Percentiles rank a stretch among this genome's conserved stretches.
phyloP scores from a whole-genome alignment of 2,797 vertebrate genomes.

The Bradypodion pumilum region DNA sequence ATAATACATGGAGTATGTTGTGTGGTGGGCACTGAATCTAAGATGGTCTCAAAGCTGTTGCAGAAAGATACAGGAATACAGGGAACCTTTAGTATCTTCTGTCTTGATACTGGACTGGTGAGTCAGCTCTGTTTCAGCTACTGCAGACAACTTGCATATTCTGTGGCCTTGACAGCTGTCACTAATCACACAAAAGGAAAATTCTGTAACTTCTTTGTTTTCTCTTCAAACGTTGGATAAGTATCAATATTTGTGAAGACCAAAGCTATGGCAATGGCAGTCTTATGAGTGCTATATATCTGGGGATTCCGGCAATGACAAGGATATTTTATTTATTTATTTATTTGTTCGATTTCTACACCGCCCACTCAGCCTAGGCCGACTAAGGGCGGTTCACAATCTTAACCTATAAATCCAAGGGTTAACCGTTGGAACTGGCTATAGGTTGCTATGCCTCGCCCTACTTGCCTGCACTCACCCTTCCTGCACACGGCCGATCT shows the following conservation, averaged over 20 bases:
- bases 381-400: too few relatives aligned
- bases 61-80: neutral
- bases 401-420: too few relatives aligned
- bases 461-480: too few relatives aligned
- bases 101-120: neutral
- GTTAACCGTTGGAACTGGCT: too few relatives aligned
- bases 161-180: neutral
- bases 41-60: neutral
- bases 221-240: neutral
- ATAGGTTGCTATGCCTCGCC: too few relatives aligned
- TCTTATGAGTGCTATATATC: neutral
- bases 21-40: neutral
- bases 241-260: neutral
- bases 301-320: neutral
- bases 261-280: neutral
- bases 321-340: too few relatives aligned
- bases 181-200: neutral
- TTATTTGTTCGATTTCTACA: too few relatives aligned
- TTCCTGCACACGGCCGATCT: too few relatives aligned
- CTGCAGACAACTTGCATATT: neutral
- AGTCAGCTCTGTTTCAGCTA: neutral
- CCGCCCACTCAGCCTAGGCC: too few relatives aligned
- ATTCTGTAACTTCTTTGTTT: neutral
- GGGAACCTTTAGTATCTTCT: neutral
- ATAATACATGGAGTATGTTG: neutral